Evolutionary conservation across 2,888 invertebrate species (phyloP), one percentile per base, ranked within the genome.

Genomic region (Lepidonotus clava): DNA sequence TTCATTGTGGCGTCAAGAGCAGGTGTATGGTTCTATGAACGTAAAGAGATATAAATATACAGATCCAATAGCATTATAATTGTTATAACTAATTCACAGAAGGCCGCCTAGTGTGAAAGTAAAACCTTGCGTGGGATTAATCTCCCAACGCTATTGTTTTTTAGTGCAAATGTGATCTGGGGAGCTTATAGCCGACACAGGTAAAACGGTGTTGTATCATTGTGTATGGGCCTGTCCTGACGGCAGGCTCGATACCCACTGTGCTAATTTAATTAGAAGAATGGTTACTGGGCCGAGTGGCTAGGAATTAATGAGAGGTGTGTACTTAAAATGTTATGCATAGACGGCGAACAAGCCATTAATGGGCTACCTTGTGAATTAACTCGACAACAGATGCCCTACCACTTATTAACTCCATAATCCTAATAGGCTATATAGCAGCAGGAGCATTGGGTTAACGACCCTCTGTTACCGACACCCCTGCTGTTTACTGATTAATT

Each of bases 401-500:
- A 8, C 41, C 46, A n/a, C 80, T 80, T 80, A 80, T 80, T 80
- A 80, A 34, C 51, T 18, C 14, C 80, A 41, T 80, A 41, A 51
- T 80, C 80, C 80, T 46, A 41, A 51, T 80, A 51, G 51, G 80
- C 41, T 41, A 1, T 46, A 40, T 46, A 28, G 28, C 76, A 76
- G 76, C 24, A 21, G 76, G 76, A 18, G 76, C 11, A n/a, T 46
- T 46, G 51, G 41, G 80, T 46, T 46, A 80, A 80, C 34, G 80
- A 80, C 80, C 41, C 34, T 46, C 80, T 46, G 28, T 28, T 41
- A 28, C 80, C 28, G 21, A 80, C 38, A 71, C 80, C 80, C 80
- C 41, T 80, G 80, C 76, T 76, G 76, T n/a, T 76, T 40, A 40
- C 76, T 40, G 34, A 76, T 80, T 80, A 80, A 80, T 80, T 46